Conservation (phyloP, 2,888 invertebrate genomes). For the Stictocephala bisonia region DNA sequence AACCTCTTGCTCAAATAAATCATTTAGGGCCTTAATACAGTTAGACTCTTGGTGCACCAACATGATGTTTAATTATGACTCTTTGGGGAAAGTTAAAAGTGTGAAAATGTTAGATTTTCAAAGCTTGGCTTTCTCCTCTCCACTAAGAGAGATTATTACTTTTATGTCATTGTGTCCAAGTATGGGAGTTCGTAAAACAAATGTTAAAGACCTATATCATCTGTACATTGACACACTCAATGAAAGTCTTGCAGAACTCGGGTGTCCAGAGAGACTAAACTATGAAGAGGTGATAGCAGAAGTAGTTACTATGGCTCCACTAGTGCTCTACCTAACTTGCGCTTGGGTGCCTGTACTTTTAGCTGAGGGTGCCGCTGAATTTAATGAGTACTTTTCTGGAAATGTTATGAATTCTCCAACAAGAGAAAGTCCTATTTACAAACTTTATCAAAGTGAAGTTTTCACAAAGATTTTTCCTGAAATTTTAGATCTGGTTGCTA, state of each 20-base stretch:
- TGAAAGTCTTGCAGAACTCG: background rate
- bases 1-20: too few species aligned
- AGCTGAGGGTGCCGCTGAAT: background rate
- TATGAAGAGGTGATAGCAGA: background rate
- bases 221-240: background rate
- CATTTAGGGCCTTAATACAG: background rate
- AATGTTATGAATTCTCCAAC: background rate
- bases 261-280: background rate
- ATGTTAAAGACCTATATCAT: background rate
- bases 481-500: too few species aligned
- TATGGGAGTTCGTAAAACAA: background rate
- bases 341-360: background rate
- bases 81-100: background rate
- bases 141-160: background rate
- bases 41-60: too few species aligned
- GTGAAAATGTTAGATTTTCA: background rate
- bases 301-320: background rate
- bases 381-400: background rate
- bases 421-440: background rate
- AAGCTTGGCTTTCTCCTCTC: background rate
- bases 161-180: background rate
- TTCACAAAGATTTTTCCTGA: too few species aligned
- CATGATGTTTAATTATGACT: background rate
- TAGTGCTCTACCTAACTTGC: background rate
- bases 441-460: background rate